phyloP scores from a whole-genome alignment of 1,140 invertebrate genomes.

The Mylabris phalerata region DNA sequence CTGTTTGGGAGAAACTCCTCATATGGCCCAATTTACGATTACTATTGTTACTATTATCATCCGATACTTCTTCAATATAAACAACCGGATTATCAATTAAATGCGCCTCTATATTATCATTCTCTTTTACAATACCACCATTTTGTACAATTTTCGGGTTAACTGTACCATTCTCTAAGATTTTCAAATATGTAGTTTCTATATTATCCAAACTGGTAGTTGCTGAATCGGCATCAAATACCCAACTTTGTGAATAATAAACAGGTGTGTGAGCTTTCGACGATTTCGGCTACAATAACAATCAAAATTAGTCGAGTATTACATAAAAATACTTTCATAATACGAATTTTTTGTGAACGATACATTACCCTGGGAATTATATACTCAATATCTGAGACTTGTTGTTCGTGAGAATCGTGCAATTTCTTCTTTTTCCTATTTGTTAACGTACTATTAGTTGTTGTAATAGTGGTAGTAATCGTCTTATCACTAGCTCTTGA shows the following conservation, averaged over 20 bases:
- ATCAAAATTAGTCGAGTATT: neutral
- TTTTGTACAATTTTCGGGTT: conserved; percentile 13
- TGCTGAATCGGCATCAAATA: conserved; percentile 40
- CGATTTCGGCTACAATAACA: conserved; percentile 35
- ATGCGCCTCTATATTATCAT: conserved; percentile 12
- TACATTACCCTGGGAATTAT: conserved; percentile 45
- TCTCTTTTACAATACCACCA: conserved; percentile 9
- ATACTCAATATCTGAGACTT: conserved; percentile 46
- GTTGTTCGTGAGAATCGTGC: conserved; percentile 41
- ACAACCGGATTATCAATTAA: conserved; percentile 39
- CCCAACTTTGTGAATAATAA: conserved; percentile 45
- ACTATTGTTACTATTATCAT: conserved; percentile 40
- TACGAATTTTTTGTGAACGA: neutral
- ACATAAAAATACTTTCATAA: neutral
- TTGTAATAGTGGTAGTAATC: no score
- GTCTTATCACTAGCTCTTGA: conserved; percentile 8
- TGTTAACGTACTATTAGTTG: neutral
- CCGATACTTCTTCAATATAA: conserved; percentile 41
- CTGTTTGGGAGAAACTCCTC: conserved; percentile 44
- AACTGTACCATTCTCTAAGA: conserved; percentile 31
- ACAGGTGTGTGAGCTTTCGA: conserved; percentile 34
- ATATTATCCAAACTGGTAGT: conserved; percentile 26
- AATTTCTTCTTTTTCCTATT: conserved; percentile 26
- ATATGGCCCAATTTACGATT: conserved; percentile 43
- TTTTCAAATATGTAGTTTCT: conserved; percentile 31